Base-by-base conservation (phyloP, 2,888 invertebrate species). In the Crossocerus cetratus region DNA sequence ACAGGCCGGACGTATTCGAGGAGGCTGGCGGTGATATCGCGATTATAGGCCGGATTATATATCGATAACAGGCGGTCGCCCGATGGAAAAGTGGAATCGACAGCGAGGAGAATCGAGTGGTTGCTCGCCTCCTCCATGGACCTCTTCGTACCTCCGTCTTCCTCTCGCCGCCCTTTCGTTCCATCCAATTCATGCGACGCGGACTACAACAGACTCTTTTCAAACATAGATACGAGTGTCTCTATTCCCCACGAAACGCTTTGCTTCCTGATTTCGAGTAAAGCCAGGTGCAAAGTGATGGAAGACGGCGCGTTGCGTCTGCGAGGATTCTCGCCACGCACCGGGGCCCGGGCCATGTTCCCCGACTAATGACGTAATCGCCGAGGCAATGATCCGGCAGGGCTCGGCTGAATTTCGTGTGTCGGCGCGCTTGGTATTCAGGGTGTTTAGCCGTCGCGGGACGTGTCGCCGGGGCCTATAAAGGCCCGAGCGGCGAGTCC, bases 391-490 rank as follows among this genome's bases (percentile, higher is more conserved):
- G 32, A 32, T 32, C 32, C 32, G 32, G 32, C 32, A 32, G 32
- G 2, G 11, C 8, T 32, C 32, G 32, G 32, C 0, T 11, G 32
- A 32, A 32, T 65, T 65, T 68, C 67, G 32, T 56, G 58, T 69
- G 56, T 20, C 63, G 32, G 32, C 67, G 74, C 61, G 54, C 66
- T 83, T 83, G 77, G 81, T 81, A 82, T 83, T 81, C 83, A 74
- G 55, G 60, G 13, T 73, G 72, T 58, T 54, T 54, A 62, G 43
- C 23, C 72, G 56, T 60, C 72, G 65, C 75, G 66, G 69, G 56
- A 57, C 56, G 63, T 54, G 73, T 74, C 80, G 79, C 56, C 70
- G 23, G 60, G 54, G 76, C 76, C 81, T 84, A 83, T 84, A 84
- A 84, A 84, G 80, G 70, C 74, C 69, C 44, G 69, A 58, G 76